Evolutionary conservation across 2,888 invertebrate species (phyloP).

Genomic region (Hirtodrosophila trivittata): DNA sequence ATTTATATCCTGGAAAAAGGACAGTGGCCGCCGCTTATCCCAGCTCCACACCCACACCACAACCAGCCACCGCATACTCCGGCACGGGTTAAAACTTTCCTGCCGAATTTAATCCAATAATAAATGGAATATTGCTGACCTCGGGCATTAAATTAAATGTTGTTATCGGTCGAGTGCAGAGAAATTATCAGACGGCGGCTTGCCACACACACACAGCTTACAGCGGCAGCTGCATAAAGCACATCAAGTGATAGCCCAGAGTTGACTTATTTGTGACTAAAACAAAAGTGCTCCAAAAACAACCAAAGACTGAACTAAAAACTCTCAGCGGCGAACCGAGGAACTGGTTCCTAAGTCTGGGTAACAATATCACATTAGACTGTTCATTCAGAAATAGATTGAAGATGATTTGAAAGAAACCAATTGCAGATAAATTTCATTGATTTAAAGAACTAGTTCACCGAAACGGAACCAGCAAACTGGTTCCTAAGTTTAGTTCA

Average conservation of each 20-base stretch:
- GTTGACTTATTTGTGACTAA: background rate
- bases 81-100: slow-evolving; percentile 70
- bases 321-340: no score
- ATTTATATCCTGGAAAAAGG: slow-evolving; percentile 67
- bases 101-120: slow-evolving; percentile 84
- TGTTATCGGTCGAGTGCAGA: slow-evolving; percentile 84
- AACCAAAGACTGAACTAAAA: no score
- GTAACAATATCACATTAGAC: no score
- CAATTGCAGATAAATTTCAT: no score
- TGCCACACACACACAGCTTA: slow-evolving; percentile 14
- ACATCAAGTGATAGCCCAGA: background rate
- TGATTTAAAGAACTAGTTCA: no score
- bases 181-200: slow-evolving; percentile 82
- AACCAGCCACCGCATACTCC: background rate
- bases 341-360: no score
- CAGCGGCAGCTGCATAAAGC: slow-evolving; percentile 12
- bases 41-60: slow-evolving; percentile 16
- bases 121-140: slow-evolving; percentile 85
- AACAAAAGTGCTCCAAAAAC: no score
- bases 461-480: no score
- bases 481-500: no score
- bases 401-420: no score
- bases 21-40: slow-evolving; percentile 60
- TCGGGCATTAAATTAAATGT: slow-evolving; percentile 85
- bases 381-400: no score